Evolutionary conservation across 2,888 invertebrate species (phyloP).

Genomic region (Drosophila algonquin): DNA sequence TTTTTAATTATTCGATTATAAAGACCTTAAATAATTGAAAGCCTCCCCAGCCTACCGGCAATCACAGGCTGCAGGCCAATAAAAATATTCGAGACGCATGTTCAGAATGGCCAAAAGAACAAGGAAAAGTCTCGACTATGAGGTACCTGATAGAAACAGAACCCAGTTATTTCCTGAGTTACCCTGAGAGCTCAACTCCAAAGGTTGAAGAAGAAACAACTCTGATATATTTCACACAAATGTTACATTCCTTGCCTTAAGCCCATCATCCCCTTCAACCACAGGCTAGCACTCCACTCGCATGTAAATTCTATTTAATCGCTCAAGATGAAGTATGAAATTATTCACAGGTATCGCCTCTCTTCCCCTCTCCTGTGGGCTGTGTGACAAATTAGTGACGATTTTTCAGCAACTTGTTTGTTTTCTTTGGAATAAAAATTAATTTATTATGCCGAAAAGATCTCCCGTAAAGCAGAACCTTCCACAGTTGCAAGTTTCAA

Average conservation of each 20-base stretch:
- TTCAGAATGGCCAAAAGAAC: neutral
- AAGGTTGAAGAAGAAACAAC: no score
- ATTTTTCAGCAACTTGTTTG: neutral
- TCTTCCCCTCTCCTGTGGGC: neutral
- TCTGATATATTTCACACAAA: no score
- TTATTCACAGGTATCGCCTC: neutral
- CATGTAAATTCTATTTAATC: neutral
- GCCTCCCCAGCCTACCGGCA: conserved; percentile 30
- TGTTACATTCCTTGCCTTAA: no score
- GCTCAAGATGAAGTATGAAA: neutral
- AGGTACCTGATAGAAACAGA: neutral
- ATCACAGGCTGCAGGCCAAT: conserved; percentile 41
- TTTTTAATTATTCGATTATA: conserved; percentile 79
- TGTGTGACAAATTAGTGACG: neutral
- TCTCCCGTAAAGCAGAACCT: neutral
- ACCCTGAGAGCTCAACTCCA: no score
- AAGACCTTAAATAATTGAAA: conserved; percentile 77
- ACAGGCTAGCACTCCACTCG: neutral
- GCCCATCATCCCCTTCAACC: neutral
- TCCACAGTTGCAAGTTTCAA: neutral
- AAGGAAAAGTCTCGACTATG: neutral
- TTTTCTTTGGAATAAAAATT: neutral
- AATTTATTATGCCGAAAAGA: neutral
- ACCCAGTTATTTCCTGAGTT: no score
- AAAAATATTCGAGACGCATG: conserved; percentile 12